These are phyloP conservation scores for Hermaeophaga mercurialis DNA, from an alignment of 2,888 invertebrate genomes.

Conservation along the genomic window DNA sequence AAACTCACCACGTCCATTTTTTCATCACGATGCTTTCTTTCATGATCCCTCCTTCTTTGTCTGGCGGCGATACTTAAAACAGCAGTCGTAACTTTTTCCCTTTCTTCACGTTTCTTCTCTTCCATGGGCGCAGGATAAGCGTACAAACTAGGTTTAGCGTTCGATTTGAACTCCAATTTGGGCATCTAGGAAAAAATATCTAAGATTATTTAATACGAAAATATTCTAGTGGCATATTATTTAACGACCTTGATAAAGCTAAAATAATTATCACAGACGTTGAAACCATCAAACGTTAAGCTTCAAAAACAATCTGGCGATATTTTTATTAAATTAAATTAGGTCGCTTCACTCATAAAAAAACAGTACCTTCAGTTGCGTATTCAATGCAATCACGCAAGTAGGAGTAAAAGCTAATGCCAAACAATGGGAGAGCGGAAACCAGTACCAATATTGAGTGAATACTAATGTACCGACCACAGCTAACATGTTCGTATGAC, in stretches of 20 bases:
- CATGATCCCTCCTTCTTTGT: conserved; percentile 83
- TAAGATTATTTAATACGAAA: no score
- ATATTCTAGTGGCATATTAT: no score
- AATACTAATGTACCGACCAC: conserved; percentile 97
- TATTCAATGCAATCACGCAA: conserved; percentile 91
- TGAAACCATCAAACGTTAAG: no score
- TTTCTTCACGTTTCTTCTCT: conserved; percentile 97
- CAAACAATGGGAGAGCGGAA: conserved; percentile 94
- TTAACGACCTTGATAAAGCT: no score
- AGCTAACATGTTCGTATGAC: conserved; percentile 95
- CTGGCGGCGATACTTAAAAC: conserved; percentile 96
- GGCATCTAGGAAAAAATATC: conserved; percentile 69
- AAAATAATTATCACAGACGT: no score
- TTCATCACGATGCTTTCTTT: conserved; percentile 63
- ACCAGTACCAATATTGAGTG: conserved; percentile 99
- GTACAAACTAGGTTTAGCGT: conserved; percentile 91
- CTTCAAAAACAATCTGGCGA: no score
- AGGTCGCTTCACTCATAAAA: conserved; percentile 6
- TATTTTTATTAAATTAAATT: no score
- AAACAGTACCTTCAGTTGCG: conserved; percentile 71
- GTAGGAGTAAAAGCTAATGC: conserved; percentile 96
- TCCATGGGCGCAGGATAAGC: conserved; percentile 97
- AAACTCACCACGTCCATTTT: conserved; percentile 85
- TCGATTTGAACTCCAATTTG: conserved; percentile 88
- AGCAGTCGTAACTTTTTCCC: conserved; percentile 97